Evolutionary conservation across 2,888 invertebrate species (phyloP), one percentile per base, ranked within the genome.

Genomic region (Pilophorus perplexus): DNA sequence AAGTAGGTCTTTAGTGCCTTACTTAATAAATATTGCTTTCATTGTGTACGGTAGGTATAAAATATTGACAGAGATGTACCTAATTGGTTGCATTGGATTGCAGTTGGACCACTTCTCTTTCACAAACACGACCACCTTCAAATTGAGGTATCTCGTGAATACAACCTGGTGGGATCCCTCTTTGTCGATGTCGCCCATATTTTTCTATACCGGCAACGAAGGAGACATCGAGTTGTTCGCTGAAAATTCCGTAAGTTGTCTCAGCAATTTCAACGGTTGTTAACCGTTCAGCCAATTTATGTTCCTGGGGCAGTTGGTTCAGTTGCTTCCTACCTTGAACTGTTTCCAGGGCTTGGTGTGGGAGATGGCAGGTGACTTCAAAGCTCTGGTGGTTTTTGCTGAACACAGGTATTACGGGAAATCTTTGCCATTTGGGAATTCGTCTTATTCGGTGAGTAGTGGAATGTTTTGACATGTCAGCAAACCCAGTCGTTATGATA

Each of bases 161-260:
- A 86, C 89, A 68, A 84, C 87, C 0, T 85, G 82, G 75, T 90
- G 88, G 85, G 80, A 83, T 46, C 76, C 76, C 18, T 79, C 82
- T 16, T 72, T 37, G 23, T 76, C 79, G 50, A 23, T 28, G 1
- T 86, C 88, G 3, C 94, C 97, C 0, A 91, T 98, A 72, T 94
- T 98, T 76, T 88, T 90, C 76, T 95, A 94, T 74, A 90, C 95
- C 0, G 98, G 98, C 71, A 98, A 98, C 80, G 98, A 98, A 83
- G 98, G 95, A 46, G 85, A 86, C 74, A 93, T 98, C 73, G 87
- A 89, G 74, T 77, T 84, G 73, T 98, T 98, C 78, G 91, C 93
- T 0, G 80, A 92, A 74, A 93, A 95, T 78, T 90, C 93, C 0
- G 83, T 82, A 74, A 74, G 76, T 71, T 8, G n/a, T n/a, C n/a